A percentile compares a stretch with the other conserved stretches of the same genome.
Conservation (phyloP, 2,113 vertebrate species). For the Chloropsis hardwickii region DNA sequence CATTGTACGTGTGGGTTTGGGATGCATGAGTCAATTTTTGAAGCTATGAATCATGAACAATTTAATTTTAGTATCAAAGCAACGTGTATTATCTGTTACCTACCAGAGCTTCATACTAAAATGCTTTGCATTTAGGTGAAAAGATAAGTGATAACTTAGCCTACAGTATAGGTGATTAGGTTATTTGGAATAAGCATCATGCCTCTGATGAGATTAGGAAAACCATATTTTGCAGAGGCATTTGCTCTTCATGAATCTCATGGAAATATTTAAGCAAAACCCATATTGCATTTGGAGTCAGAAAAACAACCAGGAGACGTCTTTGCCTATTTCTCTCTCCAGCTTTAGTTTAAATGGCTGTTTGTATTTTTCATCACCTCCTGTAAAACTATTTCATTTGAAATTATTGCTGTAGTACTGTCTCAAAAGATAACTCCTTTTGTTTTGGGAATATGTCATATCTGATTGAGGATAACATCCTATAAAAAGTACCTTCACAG, state of each 20-base stretch:
- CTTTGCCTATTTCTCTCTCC: neutral
- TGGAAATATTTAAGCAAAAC: neutral
- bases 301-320: neutral
- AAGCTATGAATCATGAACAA: neutral
- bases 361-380: neutral
- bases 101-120: neutral
- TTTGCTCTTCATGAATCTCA: neutral
- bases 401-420: neutral
- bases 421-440: neutral
- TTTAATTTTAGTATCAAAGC: neutral
- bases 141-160: neutral
- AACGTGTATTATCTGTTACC: neutral
- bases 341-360: neutral
- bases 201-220: neutral
- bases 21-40: neutral
- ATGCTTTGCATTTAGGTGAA: neutral
- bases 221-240: neutral
- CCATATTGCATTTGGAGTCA: neutral
- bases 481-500: neutral
- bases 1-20: fast-evolving
- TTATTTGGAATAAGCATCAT: neutral
- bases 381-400: neutral
- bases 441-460: neutral
- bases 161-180: neutral
- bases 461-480: neutral